Evolutionary conservation across 2,797 vertebrate species (phyloP).

Genomic region (Chaenodraco wilsoni): DNA sequence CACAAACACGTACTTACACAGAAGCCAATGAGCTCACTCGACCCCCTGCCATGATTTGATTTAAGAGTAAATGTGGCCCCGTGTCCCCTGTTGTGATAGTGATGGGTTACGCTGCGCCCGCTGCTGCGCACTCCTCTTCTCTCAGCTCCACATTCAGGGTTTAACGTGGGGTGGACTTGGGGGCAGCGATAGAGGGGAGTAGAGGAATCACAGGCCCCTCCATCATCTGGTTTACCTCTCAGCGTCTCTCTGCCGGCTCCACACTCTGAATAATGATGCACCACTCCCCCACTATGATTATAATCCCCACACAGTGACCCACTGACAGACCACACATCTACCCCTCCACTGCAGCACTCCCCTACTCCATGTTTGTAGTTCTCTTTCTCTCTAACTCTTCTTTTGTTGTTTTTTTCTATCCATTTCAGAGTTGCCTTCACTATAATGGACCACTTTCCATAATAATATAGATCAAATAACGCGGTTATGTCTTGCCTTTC

Average conservation of each 20-base stretch:
- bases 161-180: conserved; percentile 61
- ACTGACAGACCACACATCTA: conserved; percentile 56
- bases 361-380: conserved; percentile 5
- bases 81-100: conserved; percentile 59
- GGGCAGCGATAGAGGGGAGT: conserved; percentile 49
- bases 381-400: not conserved
- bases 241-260: conserved; percentile 48
- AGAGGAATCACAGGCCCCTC: conserved; percentile 58
- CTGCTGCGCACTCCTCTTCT: conserved; percentile 49
- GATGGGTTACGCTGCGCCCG: conserved; percentile 59
- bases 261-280: conserved; percentile 73
- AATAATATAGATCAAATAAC: not conserved
- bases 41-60: conserved; percentile 61
- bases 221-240: conserved; percentile 75
- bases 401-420: not conserved
- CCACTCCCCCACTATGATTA: conserved; percentile 59
- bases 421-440: conserved; percentile 17
- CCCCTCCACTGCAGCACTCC: conserved; percentile 24
- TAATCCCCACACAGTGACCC: conserved; percentile 49
- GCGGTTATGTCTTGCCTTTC: not conserved
- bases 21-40: conserved; percentile 39
- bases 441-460: not conserved
- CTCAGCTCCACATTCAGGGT: conserved; percentile 60
- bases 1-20: conserved; percentile 12
- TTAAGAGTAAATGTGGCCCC: conserved; percentile 62